Conservation (phyloP, 2,797 vertebrate species). For the Pagetopsis macropterus region DNA sequence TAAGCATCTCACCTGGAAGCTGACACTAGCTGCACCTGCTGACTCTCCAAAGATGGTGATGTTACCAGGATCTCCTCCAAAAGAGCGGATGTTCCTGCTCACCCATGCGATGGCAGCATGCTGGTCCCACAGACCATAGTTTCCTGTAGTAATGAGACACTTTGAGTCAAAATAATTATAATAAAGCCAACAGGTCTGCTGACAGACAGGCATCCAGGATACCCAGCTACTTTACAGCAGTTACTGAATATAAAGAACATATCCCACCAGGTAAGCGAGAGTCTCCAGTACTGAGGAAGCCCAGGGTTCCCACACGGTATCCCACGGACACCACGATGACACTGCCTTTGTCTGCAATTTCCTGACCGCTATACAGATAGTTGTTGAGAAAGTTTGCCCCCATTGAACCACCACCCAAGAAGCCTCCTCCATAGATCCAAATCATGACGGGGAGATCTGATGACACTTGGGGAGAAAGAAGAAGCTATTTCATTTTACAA, state of each 20-base stretch:
- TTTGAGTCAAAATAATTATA: not conserved
- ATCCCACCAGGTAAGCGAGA: conserved; percentile 83
- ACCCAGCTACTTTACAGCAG: not conserved
- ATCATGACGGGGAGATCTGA: conserved; percentile 90
- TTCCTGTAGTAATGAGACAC: conserved; percentile 54
- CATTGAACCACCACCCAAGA: conserved; percentile 81
- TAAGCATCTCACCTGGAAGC: conserved; percentile 85
- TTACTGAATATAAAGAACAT: not conserved
- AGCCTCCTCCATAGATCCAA: conserved; percentile 89
- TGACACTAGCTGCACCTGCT: conserved; percentile 89
- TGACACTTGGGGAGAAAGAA: conserved; percentile 80
- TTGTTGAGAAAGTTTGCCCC: conserved; percentile 86
- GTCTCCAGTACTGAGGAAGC: conserved; percentile 93
- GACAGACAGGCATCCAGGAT: not conserved
- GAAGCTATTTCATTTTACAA: not conserved
- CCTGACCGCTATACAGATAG: conserved; percentile 88
- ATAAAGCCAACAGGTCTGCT: not conserved
- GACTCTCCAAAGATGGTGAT: conserved; percentile 96
- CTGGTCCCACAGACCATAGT: conserved; percentile 95
- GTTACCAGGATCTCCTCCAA: conserved; percentile 92
- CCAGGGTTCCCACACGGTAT: conserved; percentile 89
- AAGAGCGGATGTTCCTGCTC: conserved; percentile 92
- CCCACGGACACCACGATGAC: conserved; percentile 90
- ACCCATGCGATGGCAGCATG: conserved; percentile 95
- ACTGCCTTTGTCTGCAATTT: conserved; percentile 86